A percentile compares a stretch with the other conserved stretches of the same genome.
These are phyloP conservation scores for Drosophila colorata DNA, from an alignment of 2,888 invertebrate genomes.

Conservation along the genomic window DNA sequence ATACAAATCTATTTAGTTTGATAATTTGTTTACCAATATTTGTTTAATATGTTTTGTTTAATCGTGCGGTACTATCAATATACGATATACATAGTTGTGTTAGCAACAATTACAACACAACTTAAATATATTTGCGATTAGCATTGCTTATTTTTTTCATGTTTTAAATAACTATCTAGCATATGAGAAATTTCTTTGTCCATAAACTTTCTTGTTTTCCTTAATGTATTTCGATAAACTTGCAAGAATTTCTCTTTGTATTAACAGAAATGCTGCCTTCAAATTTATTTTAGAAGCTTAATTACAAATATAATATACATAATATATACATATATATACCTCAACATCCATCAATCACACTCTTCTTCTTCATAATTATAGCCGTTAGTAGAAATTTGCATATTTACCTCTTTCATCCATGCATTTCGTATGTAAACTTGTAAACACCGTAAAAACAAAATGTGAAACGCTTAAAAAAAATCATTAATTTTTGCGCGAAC, in stretches of 20 bases:
- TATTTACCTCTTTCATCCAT: constrained; percentile 21
- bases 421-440: constrained; percentile 38
- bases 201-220: neutral
- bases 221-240: neutral
- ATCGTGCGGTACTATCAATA: no score
- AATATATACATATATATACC: neutral
- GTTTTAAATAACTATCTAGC: no score
- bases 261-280: neutral
- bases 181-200: neutral
- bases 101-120: no score
- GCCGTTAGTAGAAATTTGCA: constrained; percentile 9
- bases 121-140: no score
- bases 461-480: constrained; percentile 27
- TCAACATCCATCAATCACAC: constrained; percentile 23
- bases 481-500: constrained; percentile 51
- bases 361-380: neutral
- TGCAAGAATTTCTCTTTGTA: neutral
- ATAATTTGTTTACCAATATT: no score
- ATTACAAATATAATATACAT: no score
- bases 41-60: no score
- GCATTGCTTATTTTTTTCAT: no score
- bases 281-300: no score
- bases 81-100: no score
- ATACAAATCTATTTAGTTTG: no score
- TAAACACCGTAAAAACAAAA: constrained; percentile 29